Evolutionary conservation across 2,888 invertebrate genomes (phyloP), one percentile per base, ranked within the genome.

Genomic region (Herminia tarsipennalis): DNA sequence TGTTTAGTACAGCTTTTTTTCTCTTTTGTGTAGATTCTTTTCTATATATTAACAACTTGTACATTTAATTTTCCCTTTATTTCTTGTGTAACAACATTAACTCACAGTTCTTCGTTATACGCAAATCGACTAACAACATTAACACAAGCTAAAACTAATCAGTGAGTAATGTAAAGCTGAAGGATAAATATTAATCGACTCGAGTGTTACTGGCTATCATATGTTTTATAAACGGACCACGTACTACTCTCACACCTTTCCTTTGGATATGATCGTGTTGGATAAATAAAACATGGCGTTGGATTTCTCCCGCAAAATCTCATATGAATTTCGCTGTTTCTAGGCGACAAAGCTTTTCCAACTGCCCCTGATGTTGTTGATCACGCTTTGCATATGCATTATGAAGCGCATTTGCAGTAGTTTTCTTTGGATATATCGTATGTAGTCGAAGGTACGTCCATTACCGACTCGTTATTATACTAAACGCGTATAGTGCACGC

Each of bases 401-500:
- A 91, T 92, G 92, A 92, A 92, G 92, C 91, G 92, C 89, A 92
- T 92, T 81, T 92, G 92, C 92, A 91, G 91, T 92, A 92, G 91
- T 92, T 90, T 92, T 90, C 92, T 92, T 88, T 92, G 92, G 92
- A 92, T 92, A 81, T 92, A 92, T 87, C 92, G 91, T 83, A 87
- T 92, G 89, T 92, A 92, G 92, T 88, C 83, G 81, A 92, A 92
- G 92, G 92, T 92, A 92, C 88, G 91, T 90, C 88, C 88, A 87
- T 89, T 87, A 84, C 86, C 86, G 88, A 85, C 86, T 81, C 81
- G 77, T 81, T 83, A 76, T 72, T 83, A 74, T 74, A 78, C 68
- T 83, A 82, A 83, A 80, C 74, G 79, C 72, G 78, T 76, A 61
- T 68, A 70, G 66, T 76, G 86, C 88, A 88, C 85, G 80, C 79